Base-by-base conservation (phyloP, 53 echinoderm and acorn worm species). In the Actinopyga echinites region DNA sequence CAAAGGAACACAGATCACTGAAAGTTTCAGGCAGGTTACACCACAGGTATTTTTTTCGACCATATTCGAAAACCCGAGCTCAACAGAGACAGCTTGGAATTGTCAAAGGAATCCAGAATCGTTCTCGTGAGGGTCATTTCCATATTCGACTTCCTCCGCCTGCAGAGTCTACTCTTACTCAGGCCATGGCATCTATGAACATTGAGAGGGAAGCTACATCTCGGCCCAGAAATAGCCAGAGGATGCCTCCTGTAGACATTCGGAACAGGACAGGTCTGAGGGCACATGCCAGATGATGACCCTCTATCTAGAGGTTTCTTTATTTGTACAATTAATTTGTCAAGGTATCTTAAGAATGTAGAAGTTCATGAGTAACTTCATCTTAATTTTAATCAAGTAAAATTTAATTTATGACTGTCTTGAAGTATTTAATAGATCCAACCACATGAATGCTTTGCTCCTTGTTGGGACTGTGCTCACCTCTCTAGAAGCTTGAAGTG, bases 181-280 rank as follows among this genome's bases (percentile, higher is more conserved):
- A 54, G 32, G 77, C 77, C 26, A 77, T 77, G 77, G 77, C 77
- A 26, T 77, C 77, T 54, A 77, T 77, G 77, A 53, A 77, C 7
- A 77, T 77, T 4, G 77, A 77, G 31, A 28, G 31, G 31, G 55
- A 26, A 30, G 15, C 57, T 77, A 28, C 77, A 22, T 2, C 29
- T 20, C 13, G 49, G 17, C 49, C 49, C 49, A 49, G 49, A 49
- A 49, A 15, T 17, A 55, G 33, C 54, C 12, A 28, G 25, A 49
- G 19, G 13, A 31, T 6, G 9, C 33, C 54, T 28, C 77, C 77
- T 23, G 6, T 32, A 30, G 56, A 77, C 30, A 10, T 77, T 2
- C 28, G 31, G 28, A 25, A 23, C 26, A 77, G 77, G 33, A 77
- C 49, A 30, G 77, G 77, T 7, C 32, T 77, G 12, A 12, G 77